phyloP scores from a whole-genome alignment of 1,140 invertebrate genomes.

The Drosophila lini region DNA sequence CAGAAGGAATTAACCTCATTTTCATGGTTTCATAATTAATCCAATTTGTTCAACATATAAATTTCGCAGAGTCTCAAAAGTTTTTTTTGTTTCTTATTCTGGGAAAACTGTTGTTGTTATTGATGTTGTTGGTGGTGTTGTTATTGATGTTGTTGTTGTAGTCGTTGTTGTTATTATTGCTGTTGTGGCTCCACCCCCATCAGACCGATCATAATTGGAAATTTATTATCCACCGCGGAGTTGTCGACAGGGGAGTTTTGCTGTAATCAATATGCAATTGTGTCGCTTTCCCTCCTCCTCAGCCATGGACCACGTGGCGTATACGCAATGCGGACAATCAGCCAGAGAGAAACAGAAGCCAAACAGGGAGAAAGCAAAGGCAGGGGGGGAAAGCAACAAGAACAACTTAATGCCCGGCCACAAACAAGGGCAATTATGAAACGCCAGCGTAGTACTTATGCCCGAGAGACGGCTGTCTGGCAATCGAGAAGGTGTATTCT shows the following conservation, averaged over 20 bases:
- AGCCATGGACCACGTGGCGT: constrained; percentile 22
- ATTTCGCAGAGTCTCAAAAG: constrained; percentile 34
- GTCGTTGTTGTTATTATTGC: neutral
- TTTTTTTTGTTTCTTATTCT: neutral
- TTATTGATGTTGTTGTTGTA: neutral
- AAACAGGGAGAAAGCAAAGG: neutral
- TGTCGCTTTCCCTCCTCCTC: neutral
- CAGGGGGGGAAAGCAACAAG: constrained; percentile 5
- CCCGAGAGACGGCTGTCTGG: neutral
- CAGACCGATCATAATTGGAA: constrained; percentile 73
- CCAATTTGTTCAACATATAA: constrained; percentile 71
- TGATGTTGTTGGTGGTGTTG: neutral
- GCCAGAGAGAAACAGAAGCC: constrained; percentile 9
- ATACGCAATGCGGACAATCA: constrained; percentile 47
- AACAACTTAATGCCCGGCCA: constrained; percentile 44
- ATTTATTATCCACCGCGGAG: constrained; percentile 75
- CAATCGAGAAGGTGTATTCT: neutral
- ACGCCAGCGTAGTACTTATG: constrained; percentile 25
- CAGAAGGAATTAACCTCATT: constrained; percentile 78
- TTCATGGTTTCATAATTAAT: constrained; percentile 82
- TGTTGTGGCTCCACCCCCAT: neutral
- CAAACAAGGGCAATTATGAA: constrained; percentile 49
- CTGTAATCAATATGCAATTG: constrained; percentile 54
- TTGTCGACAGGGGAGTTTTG: constrained; percentile 43
- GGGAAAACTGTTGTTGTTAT: neutral